Base-by-base conservation (phyloP, 2,113 vertebrate species). In the Condylura cristata region DNA sequence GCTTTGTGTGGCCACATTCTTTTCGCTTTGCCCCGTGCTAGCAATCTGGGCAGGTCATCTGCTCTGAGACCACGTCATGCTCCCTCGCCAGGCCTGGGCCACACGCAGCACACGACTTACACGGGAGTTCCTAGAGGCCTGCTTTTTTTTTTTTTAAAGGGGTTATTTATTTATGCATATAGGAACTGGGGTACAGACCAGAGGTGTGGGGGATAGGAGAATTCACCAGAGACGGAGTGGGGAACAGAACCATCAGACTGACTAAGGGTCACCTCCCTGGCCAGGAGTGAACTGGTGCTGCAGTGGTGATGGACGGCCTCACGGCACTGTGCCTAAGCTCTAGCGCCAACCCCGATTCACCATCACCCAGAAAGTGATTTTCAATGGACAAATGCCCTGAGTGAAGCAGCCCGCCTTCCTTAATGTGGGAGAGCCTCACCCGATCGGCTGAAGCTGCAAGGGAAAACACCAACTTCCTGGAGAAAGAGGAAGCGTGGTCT, bases 101-200 rank as follows among this genome's bases (percentile, higher is more conserved):
- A 65, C 18, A 11, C 8, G 26, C 9, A 32, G 48, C 12, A 1
- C 20, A 20, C 0, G 2, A n/a, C 20, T 65, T 65, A 32, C 32
- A 41, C 7, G 20, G 41, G 41, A 22, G 10, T 79, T 82, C 11
- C n/a, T 37, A 28, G 56, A 76, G 32, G 13, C n/a, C 74, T 41
- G 26, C 26, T 70, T n/a, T n/a, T n/a, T n/a, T n/a, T n/a, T n/a
- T n/a, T n/a, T n/a, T n/a, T n/a, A n/a, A n/a, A n/a, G n/a, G n/a
- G n/a, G n/a, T n/a, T n/a, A n/a, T n/a, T n/a, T n/a, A n/a, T n/a
- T n/a, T n/a, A n/a, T n/a, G n/a, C n/a, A n/a, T n/a, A n/a, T n/a
- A n/a, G n/a, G n/a, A n/a, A n/a, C n/a, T n/a, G n/a, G n/a, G n/a
- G n/a, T n/a, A n/a, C n/a, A n/a, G n/a, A n/a, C n/a, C n/a, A n/a